These are phyloP conservation scores for Drymodes brunneopygia DNA, from an alignment of 2,113 vertebrate genomes.

Conservation along the genomic window DNA sequence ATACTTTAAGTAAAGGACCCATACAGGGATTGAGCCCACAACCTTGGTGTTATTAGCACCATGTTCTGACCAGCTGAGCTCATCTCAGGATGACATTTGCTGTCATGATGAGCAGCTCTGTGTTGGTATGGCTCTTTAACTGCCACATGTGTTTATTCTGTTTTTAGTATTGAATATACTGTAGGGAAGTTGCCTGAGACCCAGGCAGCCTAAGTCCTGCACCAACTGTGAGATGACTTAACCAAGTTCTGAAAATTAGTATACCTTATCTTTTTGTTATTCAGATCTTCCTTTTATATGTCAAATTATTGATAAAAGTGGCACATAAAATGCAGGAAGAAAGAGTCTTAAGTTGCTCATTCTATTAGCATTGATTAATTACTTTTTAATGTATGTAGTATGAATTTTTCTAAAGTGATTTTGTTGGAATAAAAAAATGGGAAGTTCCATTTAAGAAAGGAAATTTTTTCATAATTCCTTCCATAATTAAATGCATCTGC, in stretches of 20 bases:
- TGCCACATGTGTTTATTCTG: neutral
- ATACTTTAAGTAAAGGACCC: neutral
- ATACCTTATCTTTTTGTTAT: neutral
- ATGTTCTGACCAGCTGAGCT: neutral
- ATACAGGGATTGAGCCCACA: neutral
- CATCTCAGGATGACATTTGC: neutral
- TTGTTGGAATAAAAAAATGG: neutral
- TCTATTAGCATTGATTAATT: neutral
- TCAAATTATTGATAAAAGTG: neutral
- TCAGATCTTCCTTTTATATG: neutral
- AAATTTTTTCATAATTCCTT: neutral
- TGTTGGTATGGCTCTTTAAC: neutral
- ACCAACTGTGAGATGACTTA: neutral
- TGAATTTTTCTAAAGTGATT: neutral
- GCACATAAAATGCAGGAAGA: neutral
- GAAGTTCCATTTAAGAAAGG: neutral
- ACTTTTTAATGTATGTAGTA: neutral
- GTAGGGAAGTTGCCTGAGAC: neutral
- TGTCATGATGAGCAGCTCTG: neutral
- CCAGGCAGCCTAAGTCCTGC: neutral
- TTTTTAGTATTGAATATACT: neutral
- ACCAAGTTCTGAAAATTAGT: neutral
- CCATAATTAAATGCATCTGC: neutral
- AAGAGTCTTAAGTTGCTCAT: neutral
- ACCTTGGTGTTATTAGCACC: neutral